Percentiles rank a stretch among this genome's conserved stretches.
Conservation (phyloP, 2,113 vertebrate genomes). For the Corythoichthys intestinalis region DNA sequence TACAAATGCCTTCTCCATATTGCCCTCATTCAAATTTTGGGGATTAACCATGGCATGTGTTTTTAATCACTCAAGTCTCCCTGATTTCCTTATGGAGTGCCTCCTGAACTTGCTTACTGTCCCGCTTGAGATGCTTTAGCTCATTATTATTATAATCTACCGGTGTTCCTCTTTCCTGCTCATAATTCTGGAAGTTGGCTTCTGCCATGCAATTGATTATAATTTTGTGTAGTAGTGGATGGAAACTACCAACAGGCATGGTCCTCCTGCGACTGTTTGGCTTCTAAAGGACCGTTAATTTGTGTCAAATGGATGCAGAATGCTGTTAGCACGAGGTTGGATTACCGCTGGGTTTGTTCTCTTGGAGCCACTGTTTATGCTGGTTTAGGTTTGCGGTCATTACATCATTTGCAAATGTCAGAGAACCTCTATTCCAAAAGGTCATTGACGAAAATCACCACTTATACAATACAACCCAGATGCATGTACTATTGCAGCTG, state of each 20-base stretch:
- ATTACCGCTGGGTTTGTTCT: slow-evolving; percentile 27
- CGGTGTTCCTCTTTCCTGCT: slow-evolving; percentile 3
- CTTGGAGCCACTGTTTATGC: slow-evolving; percentile 8
- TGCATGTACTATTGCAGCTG: neutral
- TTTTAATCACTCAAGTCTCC: slow-evolving; percentile 52
- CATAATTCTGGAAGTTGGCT: slow-evolving; percentile 17
- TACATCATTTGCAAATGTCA: slow-evolving; percentile 9
- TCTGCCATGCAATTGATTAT: slow-evolving; percentile 8
- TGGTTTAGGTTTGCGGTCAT: slow-evolving; percentile 14
- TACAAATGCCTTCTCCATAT: slow-evolving; percentile 47
- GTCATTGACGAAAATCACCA: neutral
- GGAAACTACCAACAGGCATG: slow-evolving; percentile 13
- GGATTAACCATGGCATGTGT: slow-evolving; percentile 61
- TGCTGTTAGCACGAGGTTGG: slow-evolving; percentile 8
- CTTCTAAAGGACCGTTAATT: slow-evolving; percentile 8
- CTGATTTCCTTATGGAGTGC: slow-evolving; percentile 46
- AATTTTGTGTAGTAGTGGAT: slow-evolving; percentile 14
- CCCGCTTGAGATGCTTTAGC: slow-evolving; percentile 3
- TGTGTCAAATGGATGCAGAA: slow-evolving; percentile 26
- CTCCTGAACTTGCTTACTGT: slow-evolving; percentile 20
- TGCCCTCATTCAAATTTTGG: slow-evolving; percentile 46
- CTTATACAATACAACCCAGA: neutral
- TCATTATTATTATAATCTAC: slow-evolving; percentile 4
- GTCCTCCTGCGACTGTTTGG: neutral
- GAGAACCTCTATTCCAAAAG: slow-evolving; percentile 2